A percentile compares a stretch with the other conserved stretches of the same genome.
Evolutionary conservation across 2,113 vertebrate species (phyloP).

Genomic region (Cranoglanis bouderius): DNA sequence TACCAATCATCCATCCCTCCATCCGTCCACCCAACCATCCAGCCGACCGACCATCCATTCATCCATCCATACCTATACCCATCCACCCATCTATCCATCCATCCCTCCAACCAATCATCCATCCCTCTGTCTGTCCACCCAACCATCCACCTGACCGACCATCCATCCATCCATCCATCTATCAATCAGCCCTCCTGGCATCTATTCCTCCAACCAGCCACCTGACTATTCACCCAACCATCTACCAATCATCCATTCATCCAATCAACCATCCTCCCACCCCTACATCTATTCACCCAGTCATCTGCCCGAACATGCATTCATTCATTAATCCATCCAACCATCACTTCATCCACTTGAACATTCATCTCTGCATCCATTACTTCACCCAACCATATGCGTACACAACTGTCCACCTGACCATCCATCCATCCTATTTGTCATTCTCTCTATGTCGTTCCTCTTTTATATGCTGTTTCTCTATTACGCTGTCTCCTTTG

Average conservation of each 20-base stretch:
- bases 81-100: too few relatives aligned
- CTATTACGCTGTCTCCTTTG: too few relatives aligned
- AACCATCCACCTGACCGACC: not conserved
- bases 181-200: not conserved
- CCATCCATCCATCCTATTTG: constrained; percentile 2
- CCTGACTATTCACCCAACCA: not conserved
- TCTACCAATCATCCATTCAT: not conserved
- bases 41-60: not conserved
- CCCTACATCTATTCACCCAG: not conserved
- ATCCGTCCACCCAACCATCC: not conserved
- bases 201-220: not conserved
- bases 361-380: not conserved
- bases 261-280: too few relatives aligned
- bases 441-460: not conserved
- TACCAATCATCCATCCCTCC: not conserved
- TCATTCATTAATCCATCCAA: not conserved
- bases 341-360: not conserved
- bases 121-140: not conserved
- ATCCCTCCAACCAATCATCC: too few relatives aligned
- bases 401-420: not conserved
- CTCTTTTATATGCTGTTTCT: not conserved
- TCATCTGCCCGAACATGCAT: not conserved
- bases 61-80: not conserved
- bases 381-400: not conserved
- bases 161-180: not conserved